phyloP scores from a whole-genome alignment of 2,888 invertebrate genomes.

The Helicoverpa assulta region DNA sequence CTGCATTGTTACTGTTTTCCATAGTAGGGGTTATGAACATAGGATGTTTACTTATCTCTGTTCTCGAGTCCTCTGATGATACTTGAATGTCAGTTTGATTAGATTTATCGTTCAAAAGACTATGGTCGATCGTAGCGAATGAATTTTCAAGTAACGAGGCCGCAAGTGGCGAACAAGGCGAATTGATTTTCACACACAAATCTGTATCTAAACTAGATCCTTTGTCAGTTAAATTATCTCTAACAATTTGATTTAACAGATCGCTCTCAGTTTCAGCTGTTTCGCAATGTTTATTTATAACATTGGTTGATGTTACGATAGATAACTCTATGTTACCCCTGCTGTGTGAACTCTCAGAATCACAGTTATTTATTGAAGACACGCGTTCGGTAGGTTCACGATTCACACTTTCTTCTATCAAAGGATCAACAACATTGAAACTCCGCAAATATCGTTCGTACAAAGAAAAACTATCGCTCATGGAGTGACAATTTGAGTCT shows the following conservation, averaged over 20 bases:
- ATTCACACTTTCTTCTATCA: constrained; percentile 70
- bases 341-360: constrained; percentile 76
- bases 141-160: constrained; percentile 77
- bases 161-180: constrained; percentile 74
- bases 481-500: constrained; percentile 86
- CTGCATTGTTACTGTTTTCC: constrained; percentile 89
- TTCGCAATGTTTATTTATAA: constrained; percentile 75
- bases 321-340: constrained; percentile 82
- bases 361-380: constrained; percentile 69
- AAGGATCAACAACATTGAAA: constrained; percentile 82
- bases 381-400: constrained; percentile 65
- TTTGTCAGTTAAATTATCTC: constrained; percentile 72
- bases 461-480: constrained; percentile 86
- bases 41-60: constrained; percentile 76
- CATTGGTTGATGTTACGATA: constrained; percentile 70
- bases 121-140: constrained; percentile 76
- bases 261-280: constrained; percentile 70
- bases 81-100: constrained; percentile 75
- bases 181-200: constrained; percentile 74
- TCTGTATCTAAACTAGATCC: constrained; percentile 73
- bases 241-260: constrained; percentile 67
- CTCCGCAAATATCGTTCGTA: constrained; percentile 87
- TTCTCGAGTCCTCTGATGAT: constrained; percentile 83
- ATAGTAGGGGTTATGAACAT: constrained; percentile 87
- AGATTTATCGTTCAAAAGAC: constrained; percentile 80